These are phyloP conservation scores for Trichopria drosophilae DNA, from an alignment of 2,888 invertebrate genomes.

Conservation along the genomic window DNA sequence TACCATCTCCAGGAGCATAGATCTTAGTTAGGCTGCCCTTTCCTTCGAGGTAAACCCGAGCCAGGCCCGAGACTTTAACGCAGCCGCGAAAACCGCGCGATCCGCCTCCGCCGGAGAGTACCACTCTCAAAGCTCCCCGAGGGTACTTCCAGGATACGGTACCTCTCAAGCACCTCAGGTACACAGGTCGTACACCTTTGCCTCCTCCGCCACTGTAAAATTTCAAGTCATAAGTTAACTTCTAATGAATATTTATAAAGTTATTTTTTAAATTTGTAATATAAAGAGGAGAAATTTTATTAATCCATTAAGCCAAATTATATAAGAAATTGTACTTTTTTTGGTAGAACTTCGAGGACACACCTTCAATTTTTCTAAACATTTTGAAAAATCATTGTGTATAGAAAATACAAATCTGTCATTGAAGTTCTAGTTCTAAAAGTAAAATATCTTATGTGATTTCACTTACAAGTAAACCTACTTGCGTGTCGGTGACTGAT, in stretches of 20 bases:
- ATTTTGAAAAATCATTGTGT: too few relatives aligned
- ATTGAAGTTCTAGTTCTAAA: too few relatives aligned
- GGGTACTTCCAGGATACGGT: constrained; percentile 76
- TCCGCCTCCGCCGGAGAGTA: constrained; percentile 63
- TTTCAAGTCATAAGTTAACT: too few relatives aligned
- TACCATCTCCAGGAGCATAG: constrained; percentile 59
- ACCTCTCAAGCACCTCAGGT: constrained; percentile 75
- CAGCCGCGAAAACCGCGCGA: constrained; percentile 69
- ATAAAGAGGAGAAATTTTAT: neutral
- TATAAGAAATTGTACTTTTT: too few relatives aligned
- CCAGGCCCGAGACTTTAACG: constrained; percentile 63
- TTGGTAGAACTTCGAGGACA: too few relatives aligned
- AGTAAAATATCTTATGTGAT: too few relatives aligned
- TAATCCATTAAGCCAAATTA: too few relatives aligned
- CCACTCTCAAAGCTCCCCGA: constrained; percentile 71
- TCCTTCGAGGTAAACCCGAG: constrained; percentile 52
- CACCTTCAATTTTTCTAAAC: too few relatives aligned
- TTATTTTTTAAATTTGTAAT: too few relatives aligned
- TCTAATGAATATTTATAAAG: neutral
- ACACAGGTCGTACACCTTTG: constrained; percentile 75
- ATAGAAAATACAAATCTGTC: too few relatives aligned
- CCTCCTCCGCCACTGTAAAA: constrained; percentile 66
- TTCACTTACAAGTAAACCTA: too few relatives aligned
- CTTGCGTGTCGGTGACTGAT: too few relatives aligned
- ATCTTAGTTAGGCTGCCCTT: constrained; percentile 57